Base-by-base conservation (phyloP, 1,140 invertebrate genomes). In the Leptinotarsa defecta region DNA sequence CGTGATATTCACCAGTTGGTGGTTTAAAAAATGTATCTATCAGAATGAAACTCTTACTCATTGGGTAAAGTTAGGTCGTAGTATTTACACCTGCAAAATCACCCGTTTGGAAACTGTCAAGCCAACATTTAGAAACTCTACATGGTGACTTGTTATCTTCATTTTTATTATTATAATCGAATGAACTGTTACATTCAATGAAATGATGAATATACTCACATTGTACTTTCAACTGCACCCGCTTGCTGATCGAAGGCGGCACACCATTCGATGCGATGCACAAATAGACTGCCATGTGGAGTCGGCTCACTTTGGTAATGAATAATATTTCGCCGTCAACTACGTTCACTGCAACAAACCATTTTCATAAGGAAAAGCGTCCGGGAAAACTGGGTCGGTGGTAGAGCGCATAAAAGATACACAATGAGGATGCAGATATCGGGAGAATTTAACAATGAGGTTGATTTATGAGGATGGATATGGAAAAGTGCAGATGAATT, bases 271-370 rank as follows among this genome's bases (percentile, higher is more conserved):
- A 93, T 15, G 94, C 95, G 68, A 96, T 94, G 83, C 94, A 96
- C 61, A 96, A 87, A 86, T 96, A 96, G 17, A 93, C 91, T 3
- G 94, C 95, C 95, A 97, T 97, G 82, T 97, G 95, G 20, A 96
- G 89, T 64, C 95, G 90, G 76, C 94, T 95, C 74, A 96, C 94
- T 90, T 95, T 95, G 17, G 91, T 91, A 76, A 97, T 94, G 76
- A 93, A 92, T 78, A 97, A 87, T 63, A 92, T 89, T 85, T 96
- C 94, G 6, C 95, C 94, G 83, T 96, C 92, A 13, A 95, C 92
- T 15, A 94, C 92, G 83, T 94, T 94, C 19, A 95, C 94, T 94
- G 88, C 48, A 87, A 90, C 70, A 77, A 62, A 81, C 52, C 52
- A 57, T 57, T 57, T 57, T 57, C 52, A 57, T 57, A 19, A 57